Evolutionary conservation across 2,888 invertebrate species (phyloP).

Genomic region (Phengaris arion): DNA sequence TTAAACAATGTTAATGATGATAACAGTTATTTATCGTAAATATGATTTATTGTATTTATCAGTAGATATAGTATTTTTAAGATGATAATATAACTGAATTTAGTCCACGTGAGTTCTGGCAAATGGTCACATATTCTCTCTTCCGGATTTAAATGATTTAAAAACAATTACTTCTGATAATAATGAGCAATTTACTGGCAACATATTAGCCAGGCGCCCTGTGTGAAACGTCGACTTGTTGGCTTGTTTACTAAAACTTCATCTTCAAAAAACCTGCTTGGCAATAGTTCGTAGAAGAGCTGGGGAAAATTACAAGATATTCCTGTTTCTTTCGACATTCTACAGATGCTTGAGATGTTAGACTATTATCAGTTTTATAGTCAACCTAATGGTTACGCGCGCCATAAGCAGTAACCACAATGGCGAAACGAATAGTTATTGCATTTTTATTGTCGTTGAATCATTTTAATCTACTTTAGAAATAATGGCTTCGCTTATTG

Average conservation of each 20-base stretch:
- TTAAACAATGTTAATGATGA: slow-evolving; percentile 15
- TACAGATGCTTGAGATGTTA: neutral
- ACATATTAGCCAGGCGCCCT: neutral
- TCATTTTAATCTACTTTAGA: neutral
- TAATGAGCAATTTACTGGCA: neutral
- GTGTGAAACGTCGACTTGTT: neutral
- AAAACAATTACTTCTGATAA: too few species aligned
- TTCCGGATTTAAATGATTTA: too few species aligned
- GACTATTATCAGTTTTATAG: neutral
- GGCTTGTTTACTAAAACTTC: neutral
- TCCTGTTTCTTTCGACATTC: neutral
- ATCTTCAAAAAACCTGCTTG: neutral
- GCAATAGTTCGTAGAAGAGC: neutral
- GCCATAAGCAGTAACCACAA: neutral
- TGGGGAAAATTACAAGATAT: neutral
- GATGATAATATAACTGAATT: neutral
- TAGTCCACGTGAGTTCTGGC: neutral
- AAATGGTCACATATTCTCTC: too few species aligned
- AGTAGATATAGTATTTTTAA: neutral
- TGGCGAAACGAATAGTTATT: slow-evolving; percentile 11
- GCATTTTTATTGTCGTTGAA: slow-evolving; percentile 1
- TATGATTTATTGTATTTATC: slow-evolving; percentile 28
- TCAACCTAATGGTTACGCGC: neutral
- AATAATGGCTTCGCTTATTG: too few species aligned
- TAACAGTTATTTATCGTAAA: slow-evolving; percentile 5